phyloP scores from a whole-genome alignment of 2,113 vertebrate genomes.

The Tupaia tana region DNA sequence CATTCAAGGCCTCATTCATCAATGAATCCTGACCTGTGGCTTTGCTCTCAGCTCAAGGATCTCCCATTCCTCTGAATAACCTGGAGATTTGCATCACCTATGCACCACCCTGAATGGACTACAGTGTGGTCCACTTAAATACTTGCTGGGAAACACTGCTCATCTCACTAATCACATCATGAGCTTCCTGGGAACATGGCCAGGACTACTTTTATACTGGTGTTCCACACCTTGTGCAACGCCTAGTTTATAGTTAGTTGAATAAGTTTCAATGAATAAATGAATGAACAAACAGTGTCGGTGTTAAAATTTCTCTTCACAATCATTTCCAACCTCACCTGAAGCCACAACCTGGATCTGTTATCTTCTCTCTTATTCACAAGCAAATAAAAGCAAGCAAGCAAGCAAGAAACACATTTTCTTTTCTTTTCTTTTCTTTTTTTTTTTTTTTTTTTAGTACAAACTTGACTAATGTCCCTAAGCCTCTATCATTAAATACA shows the following conservation, averaged over 20 bases:
- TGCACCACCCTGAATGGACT: background rate
- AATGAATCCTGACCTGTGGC: background rate
- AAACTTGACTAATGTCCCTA: background rate
- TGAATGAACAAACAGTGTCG: background rate
- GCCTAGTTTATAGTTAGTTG: background rate
- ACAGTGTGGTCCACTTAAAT: background rate
- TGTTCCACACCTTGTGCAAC: background rate
- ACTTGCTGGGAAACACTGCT: background rate
- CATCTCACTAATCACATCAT: background rate
- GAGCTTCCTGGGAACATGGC: background rate
- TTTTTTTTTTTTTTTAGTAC: background rate
- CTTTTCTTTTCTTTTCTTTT: background rate
- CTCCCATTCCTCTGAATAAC: background rate
- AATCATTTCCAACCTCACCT: constrained; percentile 16
- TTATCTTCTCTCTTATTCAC: background rate
- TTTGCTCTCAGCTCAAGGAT: background rate
- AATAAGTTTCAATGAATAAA: background rate
- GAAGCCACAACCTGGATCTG: background rate
- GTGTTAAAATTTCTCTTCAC: constrained; percentile 12
- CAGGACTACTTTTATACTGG: background rate
- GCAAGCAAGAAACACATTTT: background rate
- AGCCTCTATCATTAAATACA: background rate
- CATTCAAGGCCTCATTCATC: background rate
- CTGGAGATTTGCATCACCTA: background rate
- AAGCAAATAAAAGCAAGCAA: constrained; percentile 45